phyloP scores from a whole-genome alignment of 2,797 vertebrate genomes.

The Poecile montanus region DNA sequence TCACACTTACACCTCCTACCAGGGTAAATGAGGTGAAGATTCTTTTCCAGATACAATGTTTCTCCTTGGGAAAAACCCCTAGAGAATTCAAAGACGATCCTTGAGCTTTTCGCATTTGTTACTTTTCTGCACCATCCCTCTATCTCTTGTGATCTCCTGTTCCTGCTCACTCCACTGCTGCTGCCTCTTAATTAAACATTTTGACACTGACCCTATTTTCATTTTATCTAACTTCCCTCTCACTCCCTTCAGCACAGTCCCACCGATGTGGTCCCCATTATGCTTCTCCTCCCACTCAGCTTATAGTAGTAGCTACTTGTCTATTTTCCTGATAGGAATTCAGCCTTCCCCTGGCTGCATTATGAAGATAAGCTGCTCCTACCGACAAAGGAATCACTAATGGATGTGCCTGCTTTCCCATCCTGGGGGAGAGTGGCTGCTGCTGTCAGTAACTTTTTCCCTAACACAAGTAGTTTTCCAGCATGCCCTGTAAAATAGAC shows the following conservation, averaged over 20 bases:
- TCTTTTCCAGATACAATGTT: neutral
- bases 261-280: neutral
- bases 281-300: neutral
- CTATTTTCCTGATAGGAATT: neutral
- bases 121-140: neutral
- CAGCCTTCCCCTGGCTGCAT: neutral
- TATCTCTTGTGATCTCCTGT: neutral
- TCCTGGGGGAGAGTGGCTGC: neutral
- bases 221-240: neutral
- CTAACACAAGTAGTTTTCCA: conserved; percentile 12
- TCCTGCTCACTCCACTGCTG: neutral
- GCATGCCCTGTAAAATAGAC: neutral
- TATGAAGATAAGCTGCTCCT: conserved; percentile 37
- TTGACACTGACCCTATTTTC: neutral
- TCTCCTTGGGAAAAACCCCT: neutral
- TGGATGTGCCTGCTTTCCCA: neutral
- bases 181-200: conserved; percentile 2
- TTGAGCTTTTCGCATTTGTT: neutral
- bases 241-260: neutral
- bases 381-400: conserved; percentile 35
- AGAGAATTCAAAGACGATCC: neutral
- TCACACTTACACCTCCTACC: neutral
- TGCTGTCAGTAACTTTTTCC: conserved; percentile 31
- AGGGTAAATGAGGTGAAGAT: neutral
- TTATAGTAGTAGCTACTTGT: neutral